phyloP scores from a whole-genome alignment of 2,888 invertebrate genomes.

The Rhagonycha lutea region DNA sequence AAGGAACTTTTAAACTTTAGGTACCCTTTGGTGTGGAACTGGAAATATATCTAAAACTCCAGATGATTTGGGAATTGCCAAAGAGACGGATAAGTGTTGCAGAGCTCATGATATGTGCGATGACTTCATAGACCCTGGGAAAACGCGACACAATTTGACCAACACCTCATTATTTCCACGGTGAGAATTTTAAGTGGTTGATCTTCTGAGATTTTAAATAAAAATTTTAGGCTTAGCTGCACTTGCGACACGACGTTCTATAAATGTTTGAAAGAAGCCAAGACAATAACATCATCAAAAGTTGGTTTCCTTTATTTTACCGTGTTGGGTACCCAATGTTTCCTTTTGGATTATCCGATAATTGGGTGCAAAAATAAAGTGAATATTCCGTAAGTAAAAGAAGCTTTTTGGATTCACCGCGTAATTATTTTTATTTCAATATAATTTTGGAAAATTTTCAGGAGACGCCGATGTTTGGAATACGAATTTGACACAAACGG shows the following conservation, averaged over 20 bases:
- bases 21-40: conserved; percentile 82
- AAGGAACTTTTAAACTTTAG: too few species aligned
- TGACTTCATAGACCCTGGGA: conserved; percentile 57
- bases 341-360: conserved; percentile 61
- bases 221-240: conserved; percentile 57
- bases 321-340: conserved; percentile 63
- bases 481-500: background rate
- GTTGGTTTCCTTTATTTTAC: conserved; percentile 64
- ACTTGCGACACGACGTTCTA: conserved; percentile 61
- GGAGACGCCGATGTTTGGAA: background rate
- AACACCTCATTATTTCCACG: conserved; percentile 48
- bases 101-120: conserved; percentile 74
- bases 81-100: conserved; percentile 72
- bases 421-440: conserved; percentile 34
- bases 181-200: conserved; percentile 19
- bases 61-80: conserved; percentile 67
- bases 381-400: conserved; percentile 45
- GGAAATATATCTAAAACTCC: conserved; percentile 67
- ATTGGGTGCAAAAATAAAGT: background rate
- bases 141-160: conserved; percentile 46
- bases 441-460: background rate
- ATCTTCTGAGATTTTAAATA: background rate
- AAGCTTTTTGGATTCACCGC: conserved; percentile 61
- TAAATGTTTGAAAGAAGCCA: conserved; percentile 54
- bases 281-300: conserved; percentile 49